A percentile compares a stretch with the other conserved stretches of the same genome.
phyloP scores from a whole-genome alignment of 2,113 vertebrate species.

The Oreochromis tanganicae region DNA sequence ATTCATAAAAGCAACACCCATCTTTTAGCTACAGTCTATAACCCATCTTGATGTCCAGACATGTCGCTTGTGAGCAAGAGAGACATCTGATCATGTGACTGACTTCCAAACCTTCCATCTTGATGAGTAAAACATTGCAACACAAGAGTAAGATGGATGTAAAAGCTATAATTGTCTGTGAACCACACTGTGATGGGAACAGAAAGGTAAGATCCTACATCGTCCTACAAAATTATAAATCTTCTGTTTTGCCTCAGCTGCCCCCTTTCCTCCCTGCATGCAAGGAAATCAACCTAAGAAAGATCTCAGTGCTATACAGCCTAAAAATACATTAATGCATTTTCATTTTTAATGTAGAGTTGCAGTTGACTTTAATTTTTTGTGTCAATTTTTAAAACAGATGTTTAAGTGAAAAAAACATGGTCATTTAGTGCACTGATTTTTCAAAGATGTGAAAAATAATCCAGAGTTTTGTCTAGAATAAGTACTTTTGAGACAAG shows the following conservation, averaged over 20 bases:
- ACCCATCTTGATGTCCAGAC: not conserved
- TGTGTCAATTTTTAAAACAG: not conserved
- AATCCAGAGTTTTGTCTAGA: not conserved
- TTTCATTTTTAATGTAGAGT: not conserved
- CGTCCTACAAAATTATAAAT: not conserved
- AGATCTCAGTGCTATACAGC: not conserved
- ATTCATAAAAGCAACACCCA: not conserved
- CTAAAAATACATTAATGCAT: not conserved
- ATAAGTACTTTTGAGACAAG: not conserved
- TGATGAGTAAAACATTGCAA: not conserved
- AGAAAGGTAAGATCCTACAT: not conserved
- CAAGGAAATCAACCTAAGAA: not conserved
- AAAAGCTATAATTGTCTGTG: not conserved
- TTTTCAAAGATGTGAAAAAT: not conserved
- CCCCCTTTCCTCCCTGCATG: not conserved
- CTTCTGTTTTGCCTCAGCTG: not conserved
- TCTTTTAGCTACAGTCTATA: not conserved
- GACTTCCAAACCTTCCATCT: not conserved
- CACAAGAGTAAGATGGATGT: not conserved
- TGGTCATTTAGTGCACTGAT: not conserved
- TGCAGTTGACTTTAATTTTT: not conserved
- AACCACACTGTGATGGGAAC: not conserved
- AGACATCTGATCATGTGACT: not conserved
- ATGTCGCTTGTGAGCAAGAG: not conserved
- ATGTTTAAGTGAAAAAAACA: not conserved